Percentiles rank a stretch among this genome's conserved stretches.
phyloP scores from a whole-genome alignment of 2,888 invertebrate genomes.

The Pseudococcus longispinus region DNA sequence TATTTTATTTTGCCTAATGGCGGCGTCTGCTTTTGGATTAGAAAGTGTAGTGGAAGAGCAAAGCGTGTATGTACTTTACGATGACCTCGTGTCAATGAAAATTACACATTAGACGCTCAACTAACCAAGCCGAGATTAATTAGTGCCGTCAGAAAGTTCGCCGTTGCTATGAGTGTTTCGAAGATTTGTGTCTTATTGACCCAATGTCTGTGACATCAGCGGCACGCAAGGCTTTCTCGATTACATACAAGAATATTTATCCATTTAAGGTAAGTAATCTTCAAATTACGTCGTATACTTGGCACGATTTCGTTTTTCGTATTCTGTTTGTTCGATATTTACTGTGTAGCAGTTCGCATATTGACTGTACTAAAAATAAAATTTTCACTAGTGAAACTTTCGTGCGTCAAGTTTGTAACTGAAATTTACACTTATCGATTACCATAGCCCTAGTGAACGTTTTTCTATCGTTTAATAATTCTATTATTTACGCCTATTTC shows the following conservation, averaged over 20 bases:
- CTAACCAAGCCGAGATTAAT: background rate
- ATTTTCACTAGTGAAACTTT: background rate
- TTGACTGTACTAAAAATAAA: background rate
- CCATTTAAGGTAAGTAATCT: constrained; percentile 38
- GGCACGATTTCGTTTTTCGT: background rate
- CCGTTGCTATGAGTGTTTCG: background rate
- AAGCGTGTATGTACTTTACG: background rate
- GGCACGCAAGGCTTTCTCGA: constrained; percentile 36
- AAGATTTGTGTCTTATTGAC: background rate
- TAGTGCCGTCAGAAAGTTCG: background rate
- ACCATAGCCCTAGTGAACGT: background rate
- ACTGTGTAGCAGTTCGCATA: background rate
- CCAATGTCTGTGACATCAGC: constrained; percentile 29
- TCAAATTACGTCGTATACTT: background rate
- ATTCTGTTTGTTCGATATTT: background rate
- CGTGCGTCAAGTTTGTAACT: background rate
- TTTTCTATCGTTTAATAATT: background rate
- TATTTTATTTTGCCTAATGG: background rate
- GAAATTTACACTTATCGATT: background rate
- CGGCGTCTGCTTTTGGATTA: background rate
- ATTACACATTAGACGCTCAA: background rate
- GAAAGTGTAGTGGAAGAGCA: background rate
- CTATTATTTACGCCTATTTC: background rate
- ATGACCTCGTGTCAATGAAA: constrained; percentile 8
- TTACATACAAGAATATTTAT: constrained; percentile 14